Evolutionary conservation across 2,797 vertebrate genomes (phyloP), one percentile per base, ranked within the genome.

Genomic region (Microctenopoma lineatum): DNA sequence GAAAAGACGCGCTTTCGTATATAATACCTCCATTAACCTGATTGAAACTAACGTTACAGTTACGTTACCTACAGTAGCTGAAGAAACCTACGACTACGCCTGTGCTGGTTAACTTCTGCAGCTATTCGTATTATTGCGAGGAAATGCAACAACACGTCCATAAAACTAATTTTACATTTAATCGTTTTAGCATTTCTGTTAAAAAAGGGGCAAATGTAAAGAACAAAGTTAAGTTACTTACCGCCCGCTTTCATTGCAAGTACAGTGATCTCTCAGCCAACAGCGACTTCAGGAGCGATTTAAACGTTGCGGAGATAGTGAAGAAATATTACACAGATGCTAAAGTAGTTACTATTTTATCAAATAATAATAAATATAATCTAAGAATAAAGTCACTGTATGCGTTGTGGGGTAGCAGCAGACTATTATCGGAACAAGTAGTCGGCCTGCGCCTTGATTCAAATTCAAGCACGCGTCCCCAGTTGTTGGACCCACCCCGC

Each of bases 241-340:
- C 94, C 93, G 77, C 93, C 92, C 56, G 90, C 93, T 93, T 95
- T 95, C 94, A 95, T 95, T 86, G 90, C 93, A 90, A 90, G 79
- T 69, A 29, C 29, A 77, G 66, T n/a, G 75, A 65, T 73, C 64
- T 73, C 78, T 78, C 63, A 59, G 76, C 10, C 2, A 52, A 63
- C 41, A 69, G 78, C 59, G 38, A 47, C 25, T 55, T 15, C 54
- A 46, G 59, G 42, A 62, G 75, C 65, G 38, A 52, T 71, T 74
- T 75, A 77, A 80, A 86, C 7, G 47, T 77, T 21, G 18, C 7
- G 34, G 14, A 7, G 39, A 41, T 12, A 14, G 7, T 5, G 16
- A 39, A 7, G 10, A 48, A 63, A 14, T 47, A 3, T 34, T 53
- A 50, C 26, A 60, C 38, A 41, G 3, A 62, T 5, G 38, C 8